Base-by-base conservation (phyloP, 2,888 invertebrate species). In the Apotomis turbidana region DNA sequence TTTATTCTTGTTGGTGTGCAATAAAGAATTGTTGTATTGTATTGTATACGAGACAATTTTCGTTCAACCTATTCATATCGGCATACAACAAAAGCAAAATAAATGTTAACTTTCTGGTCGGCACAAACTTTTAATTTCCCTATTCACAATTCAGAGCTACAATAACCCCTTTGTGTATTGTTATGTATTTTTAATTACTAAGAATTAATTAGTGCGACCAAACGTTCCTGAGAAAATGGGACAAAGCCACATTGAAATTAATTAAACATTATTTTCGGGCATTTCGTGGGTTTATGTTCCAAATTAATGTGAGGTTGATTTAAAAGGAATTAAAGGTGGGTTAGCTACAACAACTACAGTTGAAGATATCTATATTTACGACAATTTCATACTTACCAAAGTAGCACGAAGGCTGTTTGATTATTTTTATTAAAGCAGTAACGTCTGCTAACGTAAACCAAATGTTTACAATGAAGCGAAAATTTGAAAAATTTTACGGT, bases 171-270 rank as follows among this genome's bases (percentile, higher is more conserved):
- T 71, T 67, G 55, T 68, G 27, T 68, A 57, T 71, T 61, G 57
- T 67, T 51, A 67, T 71, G 55, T 68, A 44, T 68, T 71, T 71
- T 71, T 68, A 67, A 68, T 67, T 62, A 57, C 60, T 54, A 52
- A 46, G 9, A 63, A 62, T 59, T 72, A 63, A 72, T 72, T 59
- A 54, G 61, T 46, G 46, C 8, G 38, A 10, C 41, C 60, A 27
- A 54, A n/a, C 12, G 27, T 13, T 51, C 41, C 51, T 44, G 38
- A 44, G 61, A 51, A 62, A 27, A 41, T 57, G 44, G 44, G 57
- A 62, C 57, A 68, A 62, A 62, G 38, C 62, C 38, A 51, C 55
- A 38, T 49, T 38, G 36, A 46, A 59, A 54, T 70, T 66, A 60
- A 66, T 66, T 36, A 59, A 13, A 13, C 8, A 51, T 27, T 67